Conservation (phyloP, 2,113 vertebrate species). For the Cyanoramphus novaezelandiae region DNA sequence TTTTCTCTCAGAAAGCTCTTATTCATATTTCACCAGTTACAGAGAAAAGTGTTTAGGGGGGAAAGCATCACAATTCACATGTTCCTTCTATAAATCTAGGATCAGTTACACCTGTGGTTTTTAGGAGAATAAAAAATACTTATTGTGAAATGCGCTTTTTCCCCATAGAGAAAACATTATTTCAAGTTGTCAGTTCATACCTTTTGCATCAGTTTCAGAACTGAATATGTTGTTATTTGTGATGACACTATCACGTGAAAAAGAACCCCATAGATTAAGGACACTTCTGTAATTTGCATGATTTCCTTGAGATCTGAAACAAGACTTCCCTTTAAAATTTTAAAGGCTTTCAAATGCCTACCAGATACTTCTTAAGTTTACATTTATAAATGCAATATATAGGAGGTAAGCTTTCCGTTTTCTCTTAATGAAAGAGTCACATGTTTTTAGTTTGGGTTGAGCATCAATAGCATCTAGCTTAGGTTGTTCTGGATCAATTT, state of each 20-base stretch:
- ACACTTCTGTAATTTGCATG: not conserved
- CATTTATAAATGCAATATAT: not conserved
- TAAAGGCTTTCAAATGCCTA: not conserved
- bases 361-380: not conserved
- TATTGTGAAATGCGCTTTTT: not conserved
- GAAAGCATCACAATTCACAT: not conserved
- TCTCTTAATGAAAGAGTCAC: not conserved
- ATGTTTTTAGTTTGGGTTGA: not conserved
- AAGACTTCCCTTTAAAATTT: not conserved
- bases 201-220: constrained; percentile 25
- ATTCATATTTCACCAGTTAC: not conserved
- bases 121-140: constrained; percentile 31
- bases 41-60: not conserved
- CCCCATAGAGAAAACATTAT: not conserved
- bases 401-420: not conserved
- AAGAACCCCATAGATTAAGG: not conserved
- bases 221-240: constrained; percentile 19
- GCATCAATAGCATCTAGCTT: not conserved
- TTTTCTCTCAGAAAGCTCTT: not conserved
- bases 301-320: not conserved
- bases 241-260: constrained; percentile 1
- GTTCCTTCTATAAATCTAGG: constrained; percentile 6
- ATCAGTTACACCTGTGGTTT: not conserved
- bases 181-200: not conserved
- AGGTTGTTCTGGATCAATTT: not conserved